These are phyloP conservation scores for Diadophis punctatus DNA, from an alignment of 2,113 vertebrate species.

Conservation along the genomic window DNA sequence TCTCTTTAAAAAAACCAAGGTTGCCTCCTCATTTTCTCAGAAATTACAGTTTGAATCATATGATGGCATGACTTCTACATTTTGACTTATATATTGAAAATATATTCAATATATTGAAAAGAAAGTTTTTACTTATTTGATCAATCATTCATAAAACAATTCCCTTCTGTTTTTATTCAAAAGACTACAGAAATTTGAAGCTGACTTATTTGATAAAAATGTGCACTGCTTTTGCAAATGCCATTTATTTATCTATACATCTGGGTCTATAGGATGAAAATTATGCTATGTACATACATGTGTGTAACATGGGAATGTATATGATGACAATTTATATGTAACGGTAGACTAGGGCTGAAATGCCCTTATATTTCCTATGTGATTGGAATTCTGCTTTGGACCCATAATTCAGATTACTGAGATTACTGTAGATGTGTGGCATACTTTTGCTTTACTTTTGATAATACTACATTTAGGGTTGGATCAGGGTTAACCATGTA, in stretches of 20 bases:
- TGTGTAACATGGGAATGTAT: neutral
- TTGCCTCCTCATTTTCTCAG: neutral
- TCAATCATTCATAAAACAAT: neutral
- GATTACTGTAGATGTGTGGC: slow-evolving; percentile 34
- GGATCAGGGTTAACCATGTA: slow-evolving; percentile 34
- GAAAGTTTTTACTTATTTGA: neutral
- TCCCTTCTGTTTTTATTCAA: neutral
- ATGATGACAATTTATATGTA: neutral
- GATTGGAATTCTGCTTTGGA: neutral
- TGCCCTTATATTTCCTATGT: neutral
- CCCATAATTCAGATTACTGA: slow-evolving; percentile 37
- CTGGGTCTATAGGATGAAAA: neutral
- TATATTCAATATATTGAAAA: neutral
- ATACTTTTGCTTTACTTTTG: slow-evolving; percentile 14
- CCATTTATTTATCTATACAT: neutral
- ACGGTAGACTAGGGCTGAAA: neutral
- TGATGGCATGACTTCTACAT: neutral
- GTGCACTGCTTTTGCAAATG: neutral
- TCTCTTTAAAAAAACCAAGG: neutral
- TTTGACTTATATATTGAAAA: neutral
- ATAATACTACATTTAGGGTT: slow-evolving; percentile 15
- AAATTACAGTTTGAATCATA: neutral
- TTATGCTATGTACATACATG: neutral
- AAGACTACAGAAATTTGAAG: neutral
- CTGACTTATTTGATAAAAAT: neutral